Conservation (phyloP, 2,113 vertebrate genomes). For the Leucosticte australis region DNA sequence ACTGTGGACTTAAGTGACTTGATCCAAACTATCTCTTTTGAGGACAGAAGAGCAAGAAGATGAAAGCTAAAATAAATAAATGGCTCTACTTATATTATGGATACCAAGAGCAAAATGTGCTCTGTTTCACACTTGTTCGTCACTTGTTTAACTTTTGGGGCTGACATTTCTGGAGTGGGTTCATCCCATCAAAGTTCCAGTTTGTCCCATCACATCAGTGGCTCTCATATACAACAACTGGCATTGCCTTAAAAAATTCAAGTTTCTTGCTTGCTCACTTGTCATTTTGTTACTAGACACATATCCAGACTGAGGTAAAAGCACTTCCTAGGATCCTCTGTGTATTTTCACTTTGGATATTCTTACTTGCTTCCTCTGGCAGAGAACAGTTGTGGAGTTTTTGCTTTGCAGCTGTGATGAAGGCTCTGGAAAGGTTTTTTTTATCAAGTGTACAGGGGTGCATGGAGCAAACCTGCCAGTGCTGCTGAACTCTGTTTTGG, state of each 20-base stretch:
- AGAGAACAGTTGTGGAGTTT: background rate
- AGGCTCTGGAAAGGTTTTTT: background rate
- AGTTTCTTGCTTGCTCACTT: background rate
- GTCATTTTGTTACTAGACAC: background rate
- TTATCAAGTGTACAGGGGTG: background rate
- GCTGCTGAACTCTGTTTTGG: background rate
- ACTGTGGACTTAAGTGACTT: constrained; percentile 20
- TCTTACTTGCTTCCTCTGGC: background rate
- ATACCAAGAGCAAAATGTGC: background rate
- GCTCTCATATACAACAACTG: background rate
- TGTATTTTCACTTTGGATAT: background rate
- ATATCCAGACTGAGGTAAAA: background rate
- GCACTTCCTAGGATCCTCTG: background rate
- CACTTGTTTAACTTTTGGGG: background rate
- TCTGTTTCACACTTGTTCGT: background rate
- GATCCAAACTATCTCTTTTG: constrained; percentile 10
- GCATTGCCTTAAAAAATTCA: background rate
- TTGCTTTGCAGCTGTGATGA: background rate
- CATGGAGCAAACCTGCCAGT: background rate
- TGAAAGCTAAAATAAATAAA: background rate
- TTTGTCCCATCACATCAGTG: background rate
- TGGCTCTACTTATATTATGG: background rate
- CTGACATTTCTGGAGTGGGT: background rate
- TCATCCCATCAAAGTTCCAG: background rate
- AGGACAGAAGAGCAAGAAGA: background rate